Evolutionary conservation across 2,888 invertebrate species (phyloP).

Genomic region (Polydrusus pterygomalis): DNA sequence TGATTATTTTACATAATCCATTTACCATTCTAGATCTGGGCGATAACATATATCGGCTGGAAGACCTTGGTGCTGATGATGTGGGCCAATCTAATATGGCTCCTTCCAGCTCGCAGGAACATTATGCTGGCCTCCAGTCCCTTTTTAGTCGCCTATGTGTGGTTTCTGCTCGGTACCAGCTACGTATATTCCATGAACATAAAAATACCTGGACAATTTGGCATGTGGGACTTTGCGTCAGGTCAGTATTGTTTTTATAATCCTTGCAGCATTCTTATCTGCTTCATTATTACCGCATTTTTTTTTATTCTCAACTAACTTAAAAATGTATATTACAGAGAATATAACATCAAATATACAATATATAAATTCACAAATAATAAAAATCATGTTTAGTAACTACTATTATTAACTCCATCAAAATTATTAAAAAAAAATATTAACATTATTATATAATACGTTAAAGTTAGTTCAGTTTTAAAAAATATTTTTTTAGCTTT

Average conservation of each 20-base stretch:
- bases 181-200: constrained; percentile 44
- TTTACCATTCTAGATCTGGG: constrained; percentile 43
- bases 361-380: no score
- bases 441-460: no score
- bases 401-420: no score
- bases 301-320: no score
- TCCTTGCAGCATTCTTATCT: no score
- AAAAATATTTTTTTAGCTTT: no score
- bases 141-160: constrained; percentile 40
- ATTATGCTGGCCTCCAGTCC: constrained; percentile 45
- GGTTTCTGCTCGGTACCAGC: constrained; percentile 37
- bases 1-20: neutral
- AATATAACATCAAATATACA: no score
- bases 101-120: constrained; percentile 40
- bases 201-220: constrained; percentile 11
- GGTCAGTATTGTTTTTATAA: constrained; percentile 18
- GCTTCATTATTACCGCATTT: no score
- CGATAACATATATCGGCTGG: constrained; percentile 46
- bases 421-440: no score
- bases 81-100: constrained; percentile 52
- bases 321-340: no score
- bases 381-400: no score
- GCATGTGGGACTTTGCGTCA: constrained; percentile 24
- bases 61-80: constrained; percentile 37
- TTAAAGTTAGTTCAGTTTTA: no score